Evolutionary conservation across 2,888 invertebrate genomes (phyloP), one percentile per base, ranked within the genome.

Genomic region (Acrocyrtus sp.): DNA sequence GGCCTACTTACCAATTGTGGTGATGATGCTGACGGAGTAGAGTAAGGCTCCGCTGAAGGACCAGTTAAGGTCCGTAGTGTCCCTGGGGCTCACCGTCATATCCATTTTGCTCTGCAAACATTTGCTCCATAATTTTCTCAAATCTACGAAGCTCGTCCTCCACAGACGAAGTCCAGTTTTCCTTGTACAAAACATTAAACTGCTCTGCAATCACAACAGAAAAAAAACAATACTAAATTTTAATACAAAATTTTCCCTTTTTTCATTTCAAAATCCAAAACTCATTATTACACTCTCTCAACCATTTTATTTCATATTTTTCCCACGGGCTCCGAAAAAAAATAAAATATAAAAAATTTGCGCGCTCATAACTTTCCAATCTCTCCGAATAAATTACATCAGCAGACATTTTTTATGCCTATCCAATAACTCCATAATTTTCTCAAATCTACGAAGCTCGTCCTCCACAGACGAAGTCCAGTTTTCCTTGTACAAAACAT

Each of bases 11-110:
- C 94, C 95, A 84, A 95, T 93, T 61, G 95, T 95, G 77, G 94
- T 95, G 83, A 94, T 92, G 82, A 94, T 89, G 47, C 94, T 94
- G 82, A 95, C 90, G 80, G 93, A 93, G 84, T 94, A 95, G 54
- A 95, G 88, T 22, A 95, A 84, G 2, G 94, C 91, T 77, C 93
- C 92, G 68, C 92, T 91, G 84, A 94, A 93, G 0, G 91, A 91
- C 94, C 94, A 94, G 82, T 90, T 89, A 50, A 83, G 82, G 26
- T 85, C 83, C 5, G 73, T 70, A 3, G 74, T 67, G 26, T 82
- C 82, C 17, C 80, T 41, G 29, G 54, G 67, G 43, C 81, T 79
- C 81, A 0, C 82, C 81, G 63, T 83, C 83, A 75, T 83, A 83
- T 15, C 85, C 84, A 54, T 84, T 83, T 50, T 84, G 85, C 76